Base-by-base conservation (phyloP, 1,140 invertebrate species). In the Drosophila pseudoobscura region DNA sequence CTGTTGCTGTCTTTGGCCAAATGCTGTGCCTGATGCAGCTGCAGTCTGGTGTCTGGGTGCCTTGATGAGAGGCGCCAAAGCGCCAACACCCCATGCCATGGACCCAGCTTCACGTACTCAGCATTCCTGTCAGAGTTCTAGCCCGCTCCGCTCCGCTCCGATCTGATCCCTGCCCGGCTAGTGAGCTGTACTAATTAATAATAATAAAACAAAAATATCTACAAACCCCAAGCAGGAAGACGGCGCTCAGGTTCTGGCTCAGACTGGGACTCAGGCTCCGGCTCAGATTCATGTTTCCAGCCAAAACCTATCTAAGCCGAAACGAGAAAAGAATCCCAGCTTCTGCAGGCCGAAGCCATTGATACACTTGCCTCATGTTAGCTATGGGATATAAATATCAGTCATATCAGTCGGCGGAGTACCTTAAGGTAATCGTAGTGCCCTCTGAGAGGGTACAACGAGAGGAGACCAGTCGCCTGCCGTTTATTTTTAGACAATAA, bases 11-110 rank as follows among this genome's bases (percentile, higher is more conserved):
- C 83, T 85, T 84, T 84, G 77, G 78, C 80, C 80, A 87, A 84
- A 85, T 49, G 60, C 58, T 58, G 44, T 20, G 45, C 41, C 52
- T 55, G 56, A 13, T 56, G 49, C 45, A 31, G 31, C 46, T 63
- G 22, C 49, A 26, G n/a, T 20, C 22, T 46, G 17, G 51, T 69
- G 80, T 74, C 82, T 85, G 70, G 69, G 8, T 43, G 51, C 50
- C 83, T 73, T 87, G 83, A 88, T 88, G 83, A 88, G 83, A 88
- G 83, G 83, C 83, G 83, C 83, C 83, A 88, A 85, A 88, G 78
- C 77, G 75, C 71, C 83, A 88, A 87, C 83, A 87, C 82, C 83
- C 82, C 78, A 69, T 75, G 56, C 52, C 50, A 60, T 64, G 51
- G 29, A 52, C 45, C 24, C 50, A 39, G 47, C 24, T 54, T 62